Conservation (phyloP, 2,797 vertebrate species). For the Pseudomugil gertrudae region DNA sequence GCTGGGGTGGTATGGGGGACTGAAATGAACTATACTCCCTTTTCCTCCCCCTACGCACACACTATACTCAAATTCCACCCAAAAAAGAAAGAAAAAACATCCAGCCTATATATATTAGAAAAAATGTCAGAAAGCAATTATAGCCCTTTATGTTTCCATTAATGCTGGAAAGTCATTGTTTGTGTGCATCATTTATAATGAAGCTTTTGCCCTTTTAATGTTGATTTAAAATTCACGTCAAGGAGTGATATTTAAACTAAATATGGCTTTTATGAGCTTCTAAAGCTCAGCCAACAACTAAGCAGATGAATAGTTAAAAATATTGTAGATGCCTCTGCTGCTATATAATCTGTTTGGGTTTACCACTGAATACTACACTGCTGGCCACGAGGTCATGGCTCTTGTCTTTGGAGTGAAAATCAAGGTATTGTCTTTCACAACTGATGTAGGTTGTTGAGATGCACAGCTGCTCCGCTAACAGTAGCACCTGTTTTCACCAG, state of each 20-base stretch:
- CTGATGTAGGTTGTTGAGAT: slow-evolving; percentile 35
- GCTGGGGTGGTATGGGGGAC: slow-evolving; percentile 34
- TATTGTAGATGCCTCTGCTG: background rate
- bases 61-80: slow-evolving; percentile 29
- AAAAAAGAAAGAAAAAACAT: slow-evolving; percentile 38
- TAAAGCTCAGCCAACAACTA: background rate
- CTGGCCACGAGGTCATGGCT: slow-evolving; percentile 53
- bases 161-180: background rate
- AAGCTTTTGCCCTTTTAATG: background rate
- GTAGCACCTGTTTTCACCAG: slow-evolving; percentile 62
- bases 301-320: background rate
- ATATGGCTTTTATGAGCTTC: background rate
- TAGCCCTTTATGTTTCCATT: slow-evolving; percentile 11
- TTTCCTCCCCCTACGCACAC: slow-evolving; percentile 23
- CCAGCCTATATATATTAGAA: slow-evolving; percentile 28
- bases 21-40: slow-evolving; percentile 59
- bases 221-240: background rate
- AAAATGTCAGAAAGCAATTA: slow-evolving; percentile 1
- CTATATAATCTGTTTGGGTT: slow-evolving; percentile 23
- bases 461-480: slow-evolving; percentile 65
- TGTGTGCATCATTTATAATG: background rate
- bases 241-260: background rate
- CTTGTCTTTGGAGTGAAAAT: slow-evolving; percentile 59
- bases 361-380: slow-evolving; percentile 20
- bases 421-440: slow-evolving; percentile 75